A percentile compares a stretch with the other conserved stretches of the same genome.
These are phyloP conservation scores for Drosophila malerkotliana DNA, from an alignment of 1,140 invertebrate genomes.

Conservation along the genomic window DNA sequence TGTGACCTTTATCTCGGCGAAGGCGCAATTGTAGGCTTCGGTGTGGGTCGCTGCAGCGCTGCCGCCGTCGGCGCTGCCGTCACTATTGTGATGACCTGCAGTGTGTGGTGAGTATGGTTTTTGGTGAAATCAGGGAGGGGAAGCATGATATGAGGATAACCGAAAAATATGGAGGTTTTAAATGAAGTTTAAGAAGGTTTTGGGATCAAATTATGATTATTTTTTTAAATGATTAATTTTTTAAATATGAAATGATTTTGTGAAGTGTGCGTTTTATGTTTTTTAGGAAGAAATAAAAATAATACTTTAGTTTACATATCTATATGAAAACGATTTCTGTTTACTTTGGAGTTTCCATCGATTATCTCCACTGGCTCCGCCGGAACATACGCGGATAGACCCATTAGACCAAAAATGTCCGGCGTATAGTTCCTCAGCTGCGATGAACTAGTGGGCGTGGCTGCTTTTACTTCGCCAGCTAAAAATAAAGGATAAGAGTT, in stretches of 20 bases:
- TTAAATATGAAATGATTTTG: background rate
- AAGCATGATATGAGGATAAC: constrained; percentile 1
- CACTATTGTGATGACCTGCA: constrained; percentile 82
- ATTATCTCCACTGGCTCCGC: constrained; percentile 84
- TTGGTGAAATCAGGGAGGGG: background rate
- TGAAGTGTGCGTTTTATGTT: constrained; percentile 14
- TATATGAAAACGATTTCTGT: constrained; percentile 48
- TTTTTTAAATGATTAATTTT: constrained; percentile 9
- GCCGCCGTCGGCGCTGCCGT: constrained; percentile 63
- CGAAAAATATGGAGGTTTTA: background rate
- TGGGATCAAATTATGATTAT: background rate
- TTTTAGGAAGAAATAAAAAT: constrained; percentile 18
- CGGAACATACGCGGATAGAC: constrained; percentile 84
- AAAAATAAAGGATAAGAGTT: constrained; percentile 1
- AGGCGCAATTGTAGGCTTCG: constrained; percentile 72
- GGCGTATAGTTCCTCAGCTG: constrained; percentile 77
- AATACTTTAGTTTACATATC: constrained; percentile 56
- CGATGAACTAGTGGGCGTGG: constrained; percentile 80
- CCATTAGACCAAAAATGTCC: constrained; percentile 84
- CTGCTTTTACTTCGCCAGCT: constrained; percentile 68
- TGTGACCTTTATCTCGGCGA: constrained; percentile 73
- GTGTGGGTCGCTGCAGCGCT: constrained; percentile 45
- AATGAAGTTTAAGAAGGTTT: background rate
- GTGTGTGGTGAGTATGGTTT: constrained; percentile 17
- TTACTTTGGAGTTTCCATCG: constrained; percentile 86